Evolutionary conservation across 2,888 invertebrate genomes (phyloP), one percentile per base, ranked within the genome.

Genomic region (Hirtodrosophila confusa): DNA sequence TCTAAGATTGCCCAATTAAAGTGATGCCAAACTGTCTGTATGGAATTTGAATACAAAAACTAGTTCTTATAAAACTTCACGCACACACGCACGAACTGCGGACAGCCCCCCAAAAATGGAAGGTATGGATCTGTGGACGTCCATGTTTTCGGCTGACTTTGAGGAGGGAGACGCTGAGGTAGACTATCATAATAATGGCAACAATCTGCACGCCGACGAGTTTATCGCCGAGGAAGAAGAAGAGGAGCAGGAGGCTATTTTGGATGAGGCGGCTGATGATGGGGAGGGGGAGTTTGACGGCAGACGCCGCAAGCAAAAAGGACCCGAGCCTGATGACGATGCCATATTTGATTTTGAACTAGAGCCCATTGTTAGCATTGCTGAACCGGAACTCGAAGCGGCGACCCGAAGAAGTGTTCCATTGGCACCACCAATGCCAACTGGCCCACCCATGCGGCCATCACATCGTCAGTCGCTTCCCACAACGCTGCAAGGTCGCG

Each of bases 51-150:
- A 76, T 63, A 74, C 78, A 48, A 74, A 80, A 80, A 86, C 80
- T 76, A 83, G 80, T 80, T 80, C 68, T 80, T 71, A 71, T 68
- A 79, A 75, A 67, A 76, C 63, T 57, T 41, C 48, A 76, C 67
- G 45, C 72, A 69, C 50, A 67, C 66, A 58, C 49, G 56, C 63
- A 39, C 63, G 44, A 51, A 23, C 56, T 40, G 48, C 36, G 51
- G 37, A 56, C 40, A 56, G 62, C 43, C 48, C 45, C 44, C 83
- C 67, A 48, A 69, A 78, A 58, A 90, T 89, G 88, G 89, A 90
- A 47, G 78, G 84, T 45, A 79, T 89, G 70, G 90, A 89, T 45
- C 78, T 90, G 12, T 89, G 89, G 89, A 90, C 86, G 60, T 87
- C 85, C 17, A 89, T 90, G 89, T 90, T 89, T 69, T 88, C 86